Conservation (phyloP, 2,113 vertebrate genomes). For the Cynopterus brachyotis region DNA sequence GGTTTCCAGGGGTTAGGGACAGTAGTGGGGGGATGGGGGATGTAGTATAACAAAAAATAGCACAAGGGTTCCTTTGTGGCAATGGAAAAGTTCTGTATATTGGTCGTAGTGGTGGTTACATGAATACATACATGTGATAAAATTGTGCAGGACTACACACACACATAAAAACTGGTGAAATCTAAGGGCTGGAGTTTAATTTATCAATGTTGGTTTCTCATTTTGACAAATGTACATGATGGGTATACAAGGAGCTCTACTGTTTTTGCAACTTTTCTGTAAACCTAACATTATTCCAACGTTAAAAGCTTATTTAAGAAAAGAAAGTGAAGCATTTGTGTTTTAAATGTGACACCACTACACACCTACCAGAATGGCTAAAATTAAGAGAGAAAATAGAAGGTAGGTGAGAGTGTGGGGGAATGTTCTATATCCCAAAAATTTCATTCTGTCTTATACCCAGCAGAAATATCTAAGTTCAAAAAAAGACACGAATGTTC, state of each 20-base stretch:
- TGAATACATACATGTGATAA: not conserved
- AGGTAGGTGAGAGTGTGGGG: not conserved
- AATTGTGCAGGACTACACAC: not conserved
- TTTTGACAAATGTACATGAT: not conserved
- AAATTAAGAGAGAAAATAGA: not conserved
- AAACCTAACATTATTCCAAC: constrained; percentile 2
- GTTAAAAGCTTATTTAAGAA: not conserved
- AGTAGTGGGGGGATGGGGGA: not conserved
- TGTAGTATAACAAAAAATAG: not conserved
- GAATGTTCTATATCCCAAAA: not conserved
- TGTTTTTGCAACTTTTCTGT: not conserved
- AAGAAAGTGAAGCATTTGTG: not conserved
- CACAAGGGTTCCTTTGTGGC: not conserved
- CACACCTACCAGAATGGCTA: not conserved
- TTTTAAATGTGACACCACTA: not conserved
- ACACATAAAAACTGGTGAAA: not conserved
- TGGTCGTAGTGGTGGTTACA: not conserved
- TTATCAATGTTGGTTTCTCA: not conserved
- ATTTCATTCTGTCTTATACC: not conserved
- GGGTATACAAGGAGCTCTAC: not conserved
- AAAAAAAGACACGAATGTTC: constrained; percentile 39
- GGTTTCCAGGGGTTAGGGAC: not conserved
- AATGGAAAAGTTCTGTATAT: not conserved
- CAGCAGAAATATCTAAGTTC: constrained; percentile 7
- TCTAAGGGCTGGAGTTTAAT: not conserved